phyloP scores from a whole-genome alignment of 53 echinoderm and acorn worm genomes.

The Antedon mediterranea region DNA sequence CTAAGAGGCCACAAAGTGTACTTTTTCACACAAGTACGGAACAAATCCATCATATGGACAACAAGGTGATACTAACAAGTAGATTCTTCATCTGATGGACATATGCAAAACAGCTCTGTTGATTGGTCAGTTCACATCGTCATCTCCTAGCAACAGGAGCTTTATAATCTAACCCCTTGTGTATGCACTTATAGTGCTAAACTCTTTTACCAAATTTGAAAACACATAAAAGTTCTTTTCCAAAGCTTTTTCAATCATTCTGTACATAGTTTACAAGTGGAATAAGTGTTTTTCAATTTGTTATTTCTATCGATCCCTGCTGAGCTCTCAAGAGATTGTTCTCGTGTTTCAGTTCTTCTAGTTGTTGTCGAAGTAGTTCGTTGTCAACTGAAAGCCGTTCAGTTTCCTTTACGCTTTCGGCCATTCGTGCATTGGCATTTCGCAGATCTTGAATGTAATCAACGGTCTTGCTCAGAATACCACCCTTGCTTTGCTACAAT shows the following conservation, averaged over 20 bases:
- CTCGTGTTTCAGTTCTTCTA: slow-evolving; percentile 81
- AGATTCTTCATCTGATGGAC: not conserved
- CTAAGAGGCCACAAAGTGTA: no score
- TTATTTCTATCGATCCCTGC: slow-evolving; percentile 57
- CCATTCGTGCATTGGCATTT: slow-evolving; percentile 69
- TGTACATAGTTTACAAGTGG: not conserved
- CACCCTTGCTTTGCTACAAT: slow-evolving; percentile 71
- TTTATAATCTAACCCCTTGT: no score
- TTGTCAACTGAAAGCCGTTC: slow-evolving; percentile 65
- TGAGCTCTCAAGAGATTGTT: slow-evolving; percentile 69
- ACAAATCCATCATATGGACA: not conserved
- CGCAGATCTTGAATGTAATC: slow-evolving; percentile 78
- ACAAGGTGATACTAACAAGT: not conserved
- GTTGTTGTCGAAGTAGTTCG: slow-evolving; percentile 66
- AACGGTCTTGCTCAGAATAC: slow-evolving; percentile 76
- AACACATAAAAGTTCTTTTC: no score
- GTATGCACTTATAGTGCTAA: no score
- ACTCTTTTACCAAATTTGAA: no score
- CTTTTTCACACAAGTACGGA: no score
- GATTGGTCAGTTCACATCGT: no score
- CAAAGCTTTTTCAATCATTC: no score
- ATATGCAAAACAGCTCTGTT: not conserved
- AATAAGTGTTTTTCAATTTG: not conserved
- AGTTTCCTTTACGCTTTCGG: slow-evolving; percentile 61
- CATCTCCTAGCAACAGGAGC: no score